These are phyloP conservation scores for Tor tambroides DNA, from an alignment of 2,113 vertebrate genomes.

Conservation along the genomic window DNA sequence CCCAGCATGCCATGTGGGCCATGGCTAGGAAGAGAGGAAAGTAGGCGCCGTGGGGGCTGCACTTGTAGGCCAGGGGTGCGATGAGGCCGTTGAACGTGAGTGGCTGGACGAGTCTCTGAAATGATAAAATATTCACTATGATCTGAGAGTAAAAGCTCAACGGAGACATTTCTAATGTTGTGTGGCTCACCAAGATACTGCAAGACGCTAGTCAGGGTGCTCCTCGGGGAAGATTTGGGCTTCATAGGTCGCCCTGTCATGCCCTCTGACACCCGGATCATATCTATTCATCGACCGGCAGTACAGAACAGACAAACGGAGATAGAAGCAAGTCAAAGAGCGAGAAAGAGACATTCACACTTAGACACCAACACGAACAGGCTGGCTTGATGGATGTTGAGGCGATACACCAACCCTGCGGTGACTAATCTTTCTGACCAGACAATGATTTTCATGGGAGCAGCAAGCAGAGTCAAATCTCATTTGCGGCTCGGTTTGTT, in stretches of 20 bases:
- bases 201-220: conserved; percentile 91
- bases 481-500: conserved; percentile 33
- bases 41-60: conserved; percentile 86
- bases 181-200: conserved; percentile 89
- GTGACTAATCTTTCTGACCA: conserved; percentile 40
- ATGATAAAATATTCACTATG: conserved; percentile 26
- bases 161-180: background rate
- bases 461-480: conserved; percentile 30
- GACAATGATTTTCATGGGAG: conserved; percentile 29
- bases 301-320: conserved; percentile 62
- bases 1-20: conserved; percentile 92
- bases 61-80: conserved; percentile 88
- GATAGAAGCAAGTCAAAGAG: conserved; percentile 59
- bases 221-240: conserved; percentile 86
- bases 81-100: conserved; percentile 83
- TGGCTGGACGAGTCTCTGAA: conserved; percentile 88
- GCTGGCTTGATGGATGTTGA: conserved; percentile 40
- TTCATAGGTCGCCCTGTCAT: conserved; percentile 86
- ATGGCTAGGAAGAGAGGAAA: conserved; percentile 84
- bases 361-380: background rate
- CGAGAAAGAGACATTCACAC: conserved; percentile 40
- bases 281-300: conserved; percentile 83
- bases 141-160: background rate
- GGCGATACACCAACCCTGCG: conserved; percentile 10
- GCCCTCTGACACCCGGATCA: conserved; percentile 89